Percentiles rank a stretch among this genome's conserved stretches.
These are phyloP conservation scores for Stegodyphus mimosarum DNA, from an alignment of 1,140 invertebrate species.

Conservation along the genomic window DNA sequence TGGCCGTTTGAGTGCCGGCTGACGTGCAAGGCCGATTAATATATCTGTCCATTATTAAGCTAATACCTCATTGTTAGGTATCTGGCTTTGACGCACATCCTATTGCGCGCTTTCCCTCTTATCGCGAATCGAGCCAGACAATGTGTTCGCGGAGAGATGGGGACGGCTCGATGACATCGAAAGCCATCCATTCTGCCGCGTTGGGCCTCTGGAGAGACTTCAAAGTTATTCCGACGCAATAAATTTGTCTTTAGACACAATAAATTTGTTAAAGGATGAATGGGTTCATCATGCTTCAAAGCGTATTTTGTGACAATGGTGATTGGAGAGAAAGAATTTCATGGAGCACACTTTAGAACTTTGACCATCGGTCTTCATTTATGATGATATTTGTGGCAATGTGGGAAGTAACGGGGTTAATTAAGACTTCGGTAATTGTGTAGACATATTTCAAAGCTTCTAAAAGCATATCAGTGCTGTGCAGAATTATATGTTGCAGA, in stretches of 20 bases:
- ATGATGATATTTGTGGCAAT: too few relatives aligned
- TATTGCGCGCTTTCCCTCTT: background rate
- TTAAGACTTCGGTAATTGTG: too few relatives aligned
- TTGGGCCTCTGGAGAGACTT: background rate
- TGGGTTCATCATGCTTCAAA: too few relatives aligned
- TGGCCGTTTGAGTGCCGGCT: conserved; percentile 19
- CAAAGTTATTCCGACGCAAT: background rate
- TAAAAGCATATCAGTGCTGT: too few relatives aligned
- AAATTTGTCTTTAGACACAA: conserved; percentile 18
- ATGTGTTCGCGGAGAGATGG: background rate
- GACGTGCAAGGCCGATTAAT: conserved; percentile 39
- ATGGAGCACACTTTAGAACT: too few relatives aligned
- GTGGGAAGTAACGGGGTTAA: too few relatives aligned
- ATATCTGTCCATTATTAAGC: conserved; percentile 50
- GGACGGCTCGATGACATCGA: background rate
- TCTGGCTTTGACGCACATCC: too few relatives aligned
- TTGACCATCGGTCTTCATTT: too few relatives aligned
- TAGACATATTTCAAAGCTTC: too few relatives aligned
- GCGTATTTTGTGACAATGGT: too few relatives aligned
- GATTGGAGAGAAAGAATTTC: too few relatives aligned
- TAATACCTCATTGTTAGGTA: conserved; percentile 24
- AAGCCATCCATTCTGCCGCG: background rate
- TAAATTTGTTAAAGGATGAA: background rate
- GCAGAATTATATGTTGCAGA: too few relatives aligned
- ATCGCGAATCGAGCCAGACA: background rate